Conservation (phyloP, 2,113 vertebrate species). For the Carlito syrichta region DNA sequence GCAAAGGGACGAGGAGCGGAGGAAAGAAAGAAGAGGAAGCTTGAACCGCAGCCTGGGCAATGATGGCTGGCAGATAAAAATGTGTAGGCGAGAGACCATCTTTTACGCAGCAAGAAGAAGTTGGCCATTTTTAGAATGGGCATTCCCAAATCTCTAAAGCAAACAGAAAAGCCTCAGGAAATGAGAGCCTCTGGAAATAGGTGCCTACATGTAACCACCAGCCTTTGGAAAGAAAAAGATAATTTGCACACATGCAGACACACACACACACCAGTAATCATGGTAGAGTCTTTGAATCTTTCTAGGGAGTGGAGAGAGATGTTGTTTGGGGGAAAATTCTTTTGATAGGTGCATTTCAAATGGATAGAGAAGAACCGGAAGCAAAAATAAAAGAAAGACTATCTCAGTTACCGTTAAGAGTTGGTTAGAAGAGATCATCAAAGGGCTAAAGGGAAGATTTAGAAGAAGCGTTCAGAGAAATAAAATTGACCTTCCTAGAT, state of each 20-base stretch:
- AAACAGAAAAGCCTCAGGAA: background rate
- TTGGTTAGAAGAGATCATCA: background rate
- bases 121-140: background rate
- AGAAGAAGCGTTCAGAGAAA: background rate
- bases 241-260: background rate
- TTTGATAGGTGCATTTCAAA: background rate
- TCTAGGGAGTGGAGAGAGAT: background rate
- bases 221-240: background rate
- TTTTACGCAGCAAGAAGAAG: background rate
- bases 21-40: background rate
- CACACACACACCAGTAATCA: no score
- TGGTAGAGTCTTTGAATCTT: background rate
- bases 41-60: background rate
- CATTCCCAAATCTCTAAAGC: background rate
- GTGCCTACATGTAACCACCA: no score
- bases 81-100: rapidly evolving
- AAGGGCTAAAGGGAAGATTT: background rate
- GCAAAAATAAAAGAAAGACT: background rate
- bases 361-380: background rate
- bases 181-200: background rate
- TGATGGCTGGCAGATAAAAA: background rate
- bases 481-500: background rate
- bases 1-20: background rate
- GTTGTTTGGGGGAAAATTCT: background rate
- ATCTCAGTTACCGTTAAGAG: background rate